phyloP scores from a whole-genome alignment of 2,113 vertebrate genomes.

The Nettapus auritus region DNA sequence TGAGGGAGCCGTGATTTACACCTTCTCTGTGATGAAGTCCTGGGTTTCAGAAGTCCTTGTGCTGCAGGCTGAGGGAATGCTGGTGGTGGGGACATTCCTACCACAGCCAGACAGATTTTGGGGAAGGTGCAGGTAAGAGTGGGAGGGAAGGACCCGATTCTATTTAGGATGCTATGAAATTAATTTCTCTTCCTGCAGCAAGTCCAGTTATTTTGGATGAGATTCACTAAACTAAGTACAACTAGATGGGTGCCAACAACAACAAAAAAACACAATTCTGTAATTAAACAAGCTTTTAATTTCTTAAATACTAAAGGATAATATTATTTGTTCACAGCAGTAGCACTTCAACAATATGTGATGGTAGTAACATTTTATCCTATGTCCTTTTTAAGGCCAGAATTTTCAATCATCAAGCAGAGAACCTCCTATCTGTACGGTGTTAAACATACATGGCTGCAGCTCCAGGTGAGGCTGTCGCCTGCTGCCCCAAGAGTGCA shows the following conservation, averaged over 20 bases:
- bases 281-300: conserved; percentile 39
- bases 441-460: not conserved
- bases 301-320: conserved; percentile 40
- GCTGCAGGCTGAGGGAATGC: not conserved
- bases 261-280: not conserved
- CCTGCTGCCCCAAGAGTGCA: not conserved
- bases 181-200: conserved; percentile 5
- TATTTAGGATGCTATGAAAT: not conserved
- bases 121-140: not conserved
- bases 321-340: conserved; percentile 27
- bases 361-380: not conserved
- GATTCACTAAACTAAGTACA: conserved; percentile 34
- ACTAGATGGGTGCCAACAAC: conserved; percentile 2
- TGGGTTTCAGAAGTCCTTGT: not conserved
- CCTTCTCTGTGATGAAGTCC: not conserved
- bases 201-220: conserved; percentile 38
- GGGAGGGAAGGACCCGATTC: not conserved
- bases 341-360: not conserved
- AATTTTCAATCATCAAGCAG: not conserved
- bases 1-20: not conserved
- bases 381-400: not conserved
- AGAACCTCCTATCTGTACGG: not conserved
- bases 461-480: not conserved
- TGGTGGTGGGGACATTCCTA: not conserved
- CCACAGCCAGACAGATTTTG: not conserved